Conservation (phyloP, 2,797 vertebrate genomes). For the Premnoplex brunnescens region DNA sequence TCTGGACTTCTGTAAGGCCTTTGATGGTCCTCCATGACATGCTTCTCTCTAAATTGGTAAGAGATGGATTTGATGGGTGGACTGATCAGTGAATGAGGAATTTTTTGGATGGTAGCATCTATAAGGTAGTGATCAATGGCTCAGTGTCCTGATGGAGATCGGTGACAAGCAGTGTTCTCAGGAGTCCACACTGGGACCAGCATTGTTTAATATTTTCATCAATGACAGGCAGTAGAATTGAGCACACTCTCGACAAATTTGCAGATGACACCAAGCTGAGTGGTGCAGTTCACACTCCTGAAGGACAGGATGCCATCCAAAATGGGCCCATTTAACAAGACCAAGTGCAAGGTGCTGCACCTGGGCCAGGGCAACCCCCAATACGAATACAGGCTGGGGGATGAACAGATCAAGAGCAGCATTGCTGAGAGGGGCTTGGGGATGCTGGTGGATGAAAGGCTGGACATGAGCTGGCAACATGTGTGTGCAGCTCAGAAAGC, state of each 20-base stretch:
- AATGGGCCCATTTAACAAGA: neutral
- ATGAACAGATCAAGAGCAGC: neutral
- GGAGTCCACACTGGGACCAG: neutral
- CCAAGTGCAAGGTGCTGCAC: neutral
- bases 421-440: neutral
- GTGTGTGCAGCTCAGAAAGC: neutral
- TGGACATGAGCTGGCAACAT: neutral
- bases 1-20: neutral
- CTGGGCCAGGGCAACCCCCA: neutral
- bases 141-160: neutral
- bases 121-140: neutral
- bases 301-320: neutral
- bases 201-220: neutral
- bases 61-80: neutral
- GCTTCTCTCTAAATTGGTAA: neutral
- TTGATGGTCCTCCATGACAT: neutral
- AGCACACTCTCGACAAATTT: neutral
- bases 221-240: neutral
- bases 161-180: fast-evolving
- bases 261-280: neutral
- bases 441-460: neutral
- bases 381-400: too few species aligned
- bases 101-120: neutral
- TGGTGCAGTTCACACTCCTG: neutral
- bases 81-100: neutral